These are phyloP conservation scores for Cotesia typhae DNA, from an alignment of 1,140 invertebrate species.

Conservation along the genomic window DNA sequence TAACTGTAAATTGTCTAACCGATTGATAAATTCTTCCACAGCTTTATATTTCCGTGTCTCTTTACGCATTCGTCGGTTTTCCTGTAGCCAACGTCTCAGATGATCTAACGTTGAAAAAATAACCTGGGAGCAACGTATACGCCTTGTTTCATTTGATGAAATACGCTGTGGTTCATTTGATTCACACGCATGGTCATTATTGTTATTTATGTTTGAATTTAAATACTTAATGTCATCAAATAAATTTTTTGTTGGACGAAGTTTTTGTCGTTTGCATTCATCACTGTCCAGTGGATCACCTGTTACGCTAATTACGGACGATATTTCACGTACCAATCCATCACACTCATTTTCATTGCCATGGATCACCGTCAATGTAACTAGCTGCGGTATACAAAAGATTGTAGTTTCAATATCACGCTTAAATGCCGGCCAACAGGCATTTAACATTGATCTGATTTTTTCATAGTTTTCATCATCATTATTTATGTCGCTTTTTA, in stretches of 20 bases:
- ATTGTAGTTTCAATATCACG: conserved; percentile 74
- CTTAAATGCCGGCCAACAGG: conserved; percentile 76
- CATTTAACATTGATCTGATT: conserved; percentile 65
- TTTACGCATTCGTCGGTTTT: conserved; percentile 64
- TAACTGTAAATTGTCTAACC: conserved; percentile 73
- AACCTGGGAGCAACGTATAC: conserved; percentile 63
- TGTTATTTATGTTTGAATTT: background rate
- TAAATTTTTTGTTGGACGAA: conserved; percentile 36
- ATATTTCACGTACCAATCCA: conserved; percentile 57
- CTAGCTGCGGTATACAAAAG: conserved; percentile 77
- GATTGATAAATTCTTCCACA: conserved; percentile 63
- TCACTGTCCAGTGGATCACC: conserved; percentile 52
- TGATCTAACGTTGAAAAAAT: conserved; percentile 78
- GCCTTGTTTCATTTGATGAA: conserved; percentile 59
- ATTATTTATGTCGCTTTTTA: conserved; percentile 27
- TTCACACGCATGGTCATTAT: background rate
- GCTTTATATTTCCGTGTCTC: conserved; percentile 53
- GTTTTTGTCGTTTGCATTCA: conserved; percentile 50
- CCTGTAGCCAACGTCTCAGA: conserved; percentile 75
- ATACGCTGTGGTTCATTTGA: conserved; percentile 36
- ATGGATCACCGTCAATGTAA: conserved; percentile 59
- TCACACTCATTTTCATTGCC: conserved; percentile 42
- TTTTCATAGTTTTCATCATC: conserved; percentile 33
- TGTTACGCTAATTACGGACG: conserved; percentile 54
- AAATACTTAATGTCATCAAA: background rate